Base-by-base conservation (phyloP, 2,797 vertebrate genomes). In the Chiloscyllium punctatum region DNA sequence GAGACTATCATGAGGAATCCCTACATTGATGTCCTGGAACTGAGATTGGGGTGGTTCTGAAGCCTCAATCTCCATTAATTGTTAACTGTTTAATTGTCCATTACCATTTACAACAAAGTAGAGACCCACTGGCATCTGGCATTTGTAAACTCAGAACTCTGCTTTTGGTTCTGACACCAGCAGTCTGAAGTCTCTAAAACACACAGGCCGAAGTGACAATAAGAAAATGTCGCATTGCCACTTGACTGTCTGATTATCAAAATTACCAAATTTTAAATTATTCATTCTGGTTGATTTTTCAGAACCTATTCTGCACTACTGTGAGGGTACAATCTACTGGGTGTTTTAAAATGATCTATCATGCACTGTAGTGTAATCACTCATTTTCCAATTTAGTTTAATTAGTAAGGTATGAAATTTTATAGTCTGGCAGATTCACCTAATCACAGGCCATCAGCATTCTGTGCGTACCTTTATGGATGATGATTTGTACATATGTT, bases 381-480 rank as follows among this genome's bases (percentile, higher is more conserved):
- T 94, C 48, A 77, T 53, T 74, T 74, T 77, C 48, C 53, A 74
- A 94, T 74, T 94, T 53, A 16, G 37, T 77, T 51, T 74, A 48
- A 53, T 94, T 74, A 53, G 94, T 77, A 53, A 74, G 94, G 71
- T 77, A 53, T 77, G 94, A 72, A 74, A 94, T 53, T 74, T 94
- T 94, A 74, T 72, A 51, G 94, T 53, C 48, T 77, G 18, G 42
- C 48, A 66, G 94, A 53, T 94, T 77, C 48, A 42, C 27, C 42
- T 74, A 51, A 94, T 74, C 71, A 94, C 42, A 53, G 72, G 48
- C 71, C 25, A 94, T 94, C 71, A 94, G 71, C 94, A 72, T 74
- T 77, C 71, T 77, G 71, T 33, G 71, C 51, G n/a, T 74, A 74
- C 27, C 69, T 74, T 95, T 53, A 8, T 74, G 48, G n/a, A 53